phyloP scores from a whole-genome alignment of 1,140 invertebrate genomes.

The Pygmarrhopalites habei region DNA sequence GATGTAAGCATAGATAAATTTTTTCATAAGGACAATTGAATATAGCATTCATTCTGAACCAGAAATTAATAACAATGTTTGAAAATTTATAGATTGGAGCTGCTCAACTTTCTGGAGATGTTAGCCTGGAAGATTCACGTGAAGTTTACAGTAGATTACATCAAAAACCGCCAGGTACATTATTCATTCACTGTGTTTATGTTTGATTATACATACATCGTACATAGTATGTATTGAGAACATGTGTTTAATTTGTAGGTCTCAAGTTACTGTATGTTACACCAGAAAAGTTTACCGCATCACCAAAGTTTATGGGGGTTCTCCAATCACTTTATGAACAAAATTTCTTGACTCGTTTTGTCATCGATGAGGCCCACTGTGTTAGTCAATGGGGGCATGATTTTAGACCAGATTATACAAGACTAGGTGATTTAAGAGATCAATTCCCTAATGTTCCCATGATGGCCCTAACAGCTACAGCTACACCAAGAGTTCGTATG shows the following conservation, averaged over 20 bases:
- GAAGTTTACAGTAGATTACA: constrained; percentile 62
- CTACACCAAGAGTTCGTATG: constrained; percentile 75
- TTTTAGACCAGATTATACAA: not conserved
- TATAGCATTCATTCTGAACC: too few species aligned
- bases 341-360: constrained; percentile 52
- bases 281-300: constrained; percentile 77
- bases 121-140: constrained; percentile 52
- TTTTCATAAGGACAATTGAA: too few species aligned
- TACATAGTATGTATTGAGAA: too few species aligned
- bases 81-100: constrained; percentile 60
- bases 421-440: not conserved
- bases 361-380: constrained; percentile 71
- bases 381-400: too few species aligned
- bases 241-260: constrained; percentile 38
- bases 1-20: constrained; percentile 57
- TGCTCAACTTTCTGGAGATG: constrained; percentile 64
- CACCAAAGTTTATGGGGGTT: constrained; percentile 47
- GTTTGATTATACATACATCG: too few species aligned
- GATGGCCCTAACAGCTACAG: constrained; percentile 63
- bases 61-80: too few species aligned
- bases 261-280: constrained; percentile 91
- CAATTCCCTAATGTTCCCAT: constrained; percentile 52
- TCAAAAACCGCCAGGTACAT: constrained; percentile 44
- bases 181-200: too few species aligned
- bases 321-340: constrained; percentile 49